These are phyloP conservation scores for Sisor rabdophorus DNA, from an alignment of 2,113 vertebrate species.

Conservation along the genomic window DNA sequence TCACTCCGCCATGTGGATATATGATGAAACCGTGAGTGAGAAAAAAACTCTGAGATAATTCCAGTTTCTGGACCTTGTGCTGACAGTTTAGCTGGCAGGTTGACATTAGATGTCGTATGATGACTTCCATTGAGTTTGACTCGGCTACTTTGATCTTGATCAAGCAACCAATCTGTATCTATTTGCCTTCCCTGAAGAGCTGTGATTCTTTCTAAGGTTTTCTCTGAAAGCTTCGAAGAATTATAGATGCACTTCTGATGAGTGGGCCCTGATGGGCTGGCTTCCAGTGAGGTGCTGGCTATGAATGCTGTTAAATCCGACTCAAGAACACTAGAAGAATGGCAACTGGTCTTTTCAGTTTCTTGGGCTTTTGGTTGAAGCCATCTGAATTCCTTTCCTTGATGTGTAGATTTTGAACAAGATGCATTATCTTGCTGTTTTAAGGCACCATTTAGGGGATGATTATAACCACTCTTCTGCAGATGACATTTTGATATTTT, in stretches of 20 bases:
- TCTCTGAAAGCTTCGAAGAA: conserved; percentile 29
- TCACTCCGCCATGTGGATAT: conserved; percentile 92
- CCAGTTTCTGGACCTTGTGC: conserved; percentile 71
- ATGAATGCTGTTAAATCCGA: conserved; percentile 51
- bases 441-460: conserved; percentile 89
- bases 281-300: conserved; percentile 58
- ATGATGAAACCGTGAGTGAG: conserved; percentile 91
- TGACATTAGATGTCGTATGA: conserved; percentile 73
- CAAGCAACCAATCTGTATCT: conserved; percentile 40
- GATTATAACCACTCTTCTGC: conserved; percentile 81
- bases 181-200: conserved; percentile 49
- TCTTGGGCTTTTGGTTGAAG: conserved; percentile 39
- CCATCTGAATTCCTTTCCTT: conserved; percentile 33
- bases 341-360: not conserved
- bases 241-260: conserved; percentile 36
- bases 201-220: conserved; percentile 44
- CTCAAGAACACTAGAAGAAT: conserved; percentile 48
- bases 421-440: conserved; percentile 74
- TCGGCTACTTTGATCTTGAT: conserved; percentile 12
- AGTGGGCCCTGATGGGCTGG: conserved; percentile 24
- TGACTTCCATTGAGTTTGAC: conserved; percentile 85
- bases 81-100: conserved; percentile 53
- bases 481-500: conserved; percentile 64
- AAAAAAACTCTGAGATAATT: conserved; percentile 93
- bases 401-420: conserved; percentile 55